These are phyloP conservation scores for Microtus oregoni DNA, from an alignment of 2,113 vertebrate species.

Conservation along the genomic window DNA sequence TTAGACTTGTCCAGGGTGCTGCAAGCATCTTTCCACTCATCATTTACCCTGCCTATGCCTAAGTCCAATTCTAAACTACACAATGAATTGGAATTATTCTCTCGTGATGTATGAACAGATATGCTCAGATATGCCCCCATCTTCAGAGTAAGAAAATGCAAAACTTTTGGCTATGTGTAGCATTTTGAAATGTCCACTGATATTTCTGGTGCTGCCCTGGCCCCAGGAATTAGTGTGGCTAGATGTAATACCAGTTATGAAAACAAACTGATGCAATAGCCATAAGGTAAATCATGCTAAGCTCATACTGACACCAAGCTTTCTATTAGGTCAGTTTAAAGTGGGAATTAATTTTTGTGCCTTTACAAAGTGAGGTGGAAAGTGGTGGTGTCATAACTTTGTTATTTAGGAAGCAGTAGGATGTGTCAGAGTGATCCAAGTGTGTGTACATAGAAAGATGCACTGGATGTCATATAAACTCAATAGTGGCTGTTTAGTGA, in stretches of 20 bases:
- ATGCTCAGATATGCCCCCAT: neutral
- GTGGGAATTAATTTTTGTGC: neutral
- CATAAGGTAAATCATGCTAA: neutral
- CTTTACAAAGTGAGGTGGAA: neutral
- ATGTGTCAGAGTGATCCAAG: neutral
- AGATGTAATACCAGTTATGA: neutral
- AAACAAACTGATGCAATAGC: neutral
- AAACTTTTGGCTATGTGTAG: neutral
- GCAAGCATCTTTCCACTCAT: slow-evolving; percentile 53
- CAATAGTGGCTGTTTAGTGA: neutral
- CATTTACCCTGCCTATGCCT: neutral
- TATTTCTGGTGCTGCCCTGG: neutral
- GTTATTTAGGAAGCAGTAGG: slow-evolving; percentile 56
- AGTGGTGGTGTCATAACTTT: neutral
- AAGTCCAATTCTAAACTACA: neutral
- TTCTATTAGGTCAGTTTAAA: slow-evolving; percentile 13
- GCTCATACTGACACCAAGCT: neutral
- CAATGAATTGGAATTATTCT: neutral
- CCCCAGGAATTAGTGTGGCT: neutral
- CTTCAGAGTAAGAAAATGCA: neutral
- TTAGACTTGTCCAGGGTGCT: neutral
- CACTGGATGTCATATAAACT: neutral
- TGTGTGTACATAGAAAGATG: neutral
- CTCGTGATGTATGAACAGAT: neutral
- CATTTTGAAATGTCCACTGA: neutral